phyloP scores from a whole-genome alignment of 1,140 invertebrate genomes.

The Thaumatotibia leucotreta region DNA sequence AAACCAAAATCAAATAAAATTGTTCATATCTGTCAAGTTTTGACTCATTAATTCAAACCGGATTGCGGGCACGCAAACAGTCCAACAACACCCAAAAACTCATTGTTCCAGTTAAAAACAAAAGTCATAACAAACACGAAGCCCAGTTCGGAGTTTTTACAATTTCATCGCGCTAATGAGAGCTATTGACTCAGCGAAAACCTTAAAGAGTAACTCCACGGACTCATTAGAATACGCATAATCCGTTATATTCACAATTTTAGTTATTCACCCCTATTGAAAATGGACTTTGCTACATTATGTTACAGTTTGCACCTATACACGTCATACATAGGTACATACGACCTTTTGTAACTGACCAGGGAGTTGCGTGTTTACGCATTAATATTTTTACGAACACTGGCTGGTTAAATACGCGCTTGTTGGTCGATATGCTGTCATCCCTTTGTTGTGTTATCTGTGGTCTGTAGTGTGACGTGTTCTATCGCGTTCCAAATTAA shows the following conservation, averaged over 20 bases:
- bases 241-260: background rate
- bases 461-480: background rate
- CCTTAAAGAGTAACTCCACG: slow-evolving; percentile 8
- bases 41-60: background rate
- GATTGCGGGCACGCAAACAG: background rate
- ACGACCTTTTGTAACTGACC: background rate
- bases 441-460: slow-evolving; percentile 1
- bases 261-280: background rate
- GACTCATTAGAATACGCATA: slow-evolving; percentile 6
- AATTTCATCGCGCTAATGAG: slow-evolving; percentile 2
- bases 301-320: background rate
- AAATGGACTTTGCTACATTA: background rate
- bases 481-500: background rate
- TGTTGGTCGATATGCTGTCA: background rate
- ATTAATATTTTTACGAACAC: background rate
- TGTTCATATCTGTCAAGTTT: background rate
- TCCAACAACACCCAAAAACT: background rate
- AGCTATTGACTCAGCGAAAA: slow-evolving; percentile 5
- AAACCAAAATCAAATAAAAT: background rate
- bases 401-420: background rate
- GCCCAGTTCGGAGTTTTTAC: slow-evolving; percentile 11
- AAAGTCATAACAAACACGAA: slow-evolving; percentile 12
- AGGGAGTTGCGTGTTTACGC: slow-evolving; percentile 1
- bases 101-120: slow-evolving; percentile 9
- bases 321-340: background rate